A percentile compares a stretch with the other conserved stretches of the same genome.
Evolutionary conservation across 2,113 vertebrate species (phyloP).

Genomic region (Apodemus speciosus): DNA sequence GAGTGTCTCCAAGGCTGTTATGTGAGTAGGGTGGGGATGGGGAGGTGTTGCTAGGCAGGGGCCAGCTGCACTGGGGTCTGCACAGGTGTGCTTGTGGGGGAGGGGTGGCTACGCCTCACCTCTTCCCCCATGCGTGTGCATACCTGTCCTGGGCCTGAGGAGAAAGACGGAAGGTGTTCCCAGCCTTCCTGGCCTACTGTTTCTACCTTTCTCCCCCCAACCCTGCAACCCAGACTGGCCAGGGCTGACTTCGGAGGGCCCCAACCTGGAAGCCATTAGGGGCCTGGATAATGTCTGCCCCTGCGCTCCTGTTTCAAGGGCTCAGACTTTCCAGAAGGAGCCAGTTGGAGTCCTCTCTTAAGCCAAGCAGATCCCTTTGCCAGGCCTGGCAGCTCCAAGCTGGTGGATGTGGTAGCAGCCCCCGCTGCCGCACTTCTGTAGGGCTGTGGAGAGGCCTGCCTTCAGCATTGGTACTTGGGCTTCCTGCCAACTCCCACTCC

Average conservation of each 20-base stretch:
- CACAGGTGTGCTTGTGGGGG: not conserved
- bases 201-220: not conserved
- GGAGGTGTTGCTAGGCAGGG: not conserved
- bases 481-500: conserved; percentile 48
- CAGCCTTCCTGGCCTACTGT: not conserved
- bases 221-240: not conserved
- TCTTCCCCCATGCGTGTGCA: not conserved
- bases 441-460: not conserved
- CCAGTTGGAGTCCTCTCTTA: not conserved
- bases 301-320: not conserved
- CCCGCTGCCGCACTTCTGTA: not conserved
- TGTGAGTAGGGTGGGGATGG: not conserved
- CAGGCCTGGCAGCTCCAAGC: conserved; percentile 1
- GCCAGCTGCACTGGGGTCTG: not conserved
- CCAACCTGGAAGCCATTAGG: conserved; percentile 73
- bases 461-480: conserved; percentile 5
- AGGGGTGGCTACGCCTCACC: not conserved
- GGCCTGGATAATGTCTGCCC: conserved; percentile 38
- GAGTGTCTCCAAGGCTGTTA: not conserved
- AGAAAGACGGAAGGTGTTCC: not conserved
- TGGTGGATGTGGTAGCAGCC: not conserved
- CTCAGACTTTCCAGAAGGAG: conserved; percentile 56
- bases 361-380: not conserved
- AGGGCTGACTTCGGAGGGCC: not conserved
- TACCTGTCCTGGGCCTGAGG: not conserved